Base-by-base conservation (phyloP, 1,140 invertebrate species). In the Aphaenogaster ashmeadi region DNA sequence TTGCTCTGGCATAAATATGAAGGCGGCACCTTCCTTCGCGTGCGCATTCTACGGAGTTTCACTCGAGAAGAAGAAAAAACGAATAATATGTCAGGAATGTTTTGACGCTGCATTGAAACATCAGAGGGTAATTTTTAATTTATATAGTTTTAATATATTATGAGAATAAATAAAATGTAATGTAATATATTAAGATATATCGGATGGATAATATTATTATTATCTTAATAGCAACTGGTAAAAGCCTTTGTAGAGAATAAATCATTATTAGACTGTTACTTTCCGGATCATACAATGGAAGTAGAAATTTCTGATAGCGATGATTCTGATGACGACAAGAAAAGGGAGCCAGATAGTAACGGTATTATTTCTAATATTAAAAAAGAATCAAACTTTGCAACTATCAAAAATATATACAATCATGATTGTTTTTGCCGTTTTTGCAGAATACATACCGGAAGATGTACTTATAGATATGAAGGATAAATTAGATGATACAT, bases 281-380 rank as follows among this genome's bases (percentile, higher is more conserved):
- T 96, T 93, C 96, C 96, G n/a, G 95, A 96, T 91, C 95, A 96
- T 89, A 96, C 95, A 4, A 95, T 96, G 89, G 95, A 96, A 91
- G 96, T 96, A 50, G 96, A 96, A 90, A 95, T 96, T 90, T 96
- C 96, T 3, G 96, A 96, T 89, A 95, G 95, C 44, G 95, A 95
- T 83, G 95, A 95, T 36, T 96, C 96, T 47, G 95, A 96, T 75
- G 94, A 95, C 1, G 95, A 96, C 15, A 90, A 93, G n/a, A 92
- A 89, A 60, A 87, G 87, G 36, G 90, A 88, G 5, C 11, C 33
- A 21, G 78, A 87, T 8, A 56, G 90, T 11, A 66, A 91, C 18
- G 91, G 91, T 91, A 75, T 44, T 38, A 72, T 54, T 11, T n/a
- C 0, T 36, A 54, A 36, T 66, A 38, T 38, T 3, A 44, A 44